Conservation (phyloP, 2,797 vertebrate genomes). For the Delichon dasypus region DNA sequence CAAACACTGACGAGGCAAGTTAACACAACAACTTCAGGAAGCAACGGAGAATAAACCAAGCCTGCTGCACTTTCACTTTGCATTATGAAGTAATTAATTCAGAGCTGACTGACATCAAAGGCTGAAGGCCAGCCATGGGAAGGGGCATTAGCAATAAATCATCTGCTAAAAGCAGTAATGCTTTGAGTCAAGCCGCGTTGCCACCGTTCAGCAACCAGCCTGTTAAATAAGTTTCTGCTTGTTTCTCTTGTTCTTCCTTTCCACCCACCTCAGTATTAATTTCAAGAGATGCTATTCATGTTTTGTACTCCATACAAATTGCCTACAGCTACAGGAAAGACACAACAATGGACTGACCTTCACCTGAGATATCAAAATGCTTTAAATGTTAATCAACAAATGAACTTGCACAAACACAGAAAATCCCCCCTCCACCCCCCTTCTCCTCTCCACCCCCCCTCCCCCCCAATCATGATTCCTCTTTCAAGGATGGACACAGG, state of each 20-base stretch:
- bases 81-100: constrained; percentile 46
- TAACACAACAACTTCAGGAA: not conserved
- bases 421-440: no score
- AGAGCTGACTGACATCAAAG: constrained; percentile 61
- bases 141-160: constrained; percentile 57
- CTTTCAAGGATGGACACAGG: not conserved
- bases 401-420: not conserved
- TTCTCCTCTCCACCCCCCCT: no score
- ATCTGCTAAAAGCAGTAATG: constrained; percentile 51
- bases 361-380: not conserved
- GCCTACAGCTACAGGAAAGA: not conserved
- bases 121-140: constrained; percentile 44
- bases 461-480: not conserved
- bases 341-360: not conserved
- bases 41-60: not conserved
- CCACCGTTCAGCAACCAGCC: constrained; percentile 22
- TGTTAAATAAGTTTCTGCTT: constrained; percentile 43
- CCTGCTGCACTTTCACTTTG: constrained; percentile 6
- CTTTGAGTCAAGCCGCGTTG: constrained; percentile 29
- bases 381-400: constrained; percentile 12
- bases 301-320: not conserved
- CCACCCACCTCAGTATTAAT: constrained; percentile 18
- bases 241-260: constrained; percentile 51
- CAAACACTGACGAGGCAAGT: not conserved
- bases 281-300: constrained; percentile 7